A percentile compares a stretch with the other conserved stretches of the same genome.
Evolutionary conservation across 2,113 vertebrate species (phyloP).

Genomic region (Cyprinodon variegatus): DNA sequence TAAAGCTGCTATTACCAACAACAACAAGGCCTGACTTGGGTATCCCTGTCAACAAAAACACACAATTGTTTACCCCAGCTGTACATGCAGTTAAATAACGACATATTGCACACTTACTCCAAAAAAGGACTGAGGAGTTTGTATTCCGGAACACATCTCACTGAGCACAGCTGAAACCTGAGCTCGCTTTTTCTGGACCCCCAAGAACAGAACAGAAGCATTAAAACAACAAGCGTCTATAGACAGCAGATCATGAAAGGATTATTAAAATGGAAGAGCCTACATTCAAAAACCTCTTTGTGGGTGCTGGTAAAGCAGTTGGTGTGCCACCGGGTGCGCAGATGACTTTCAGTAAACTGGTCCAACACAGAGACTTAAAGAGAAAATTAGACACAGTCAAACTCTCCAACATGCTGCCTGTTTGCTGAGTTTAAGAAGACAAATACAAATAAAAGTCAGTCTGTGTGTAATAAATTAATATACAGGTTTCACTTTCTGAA

Average conservation of each 20-base stretch:
- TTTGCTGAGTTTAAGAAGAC: not conserved
- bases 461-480: too few relatives aligned
- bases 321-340: constrained; percentile 14
- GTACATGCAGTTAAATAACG: not conserved
- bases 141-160: constrained; percentile 2
- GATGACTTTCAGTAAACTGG: constrained; percentile 44
- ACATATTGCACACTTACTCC: constrained; percentile 19
- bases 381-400: constrained; percentile 7
- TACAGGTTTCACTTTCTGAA: too few relatives aligned
- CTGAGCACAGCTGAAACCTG: constrained; percentile 21
- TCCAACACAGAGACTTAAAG: constrained; percentile 65
- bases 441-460: not conserved
- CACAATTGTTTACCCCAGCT: not conserved
- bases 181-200: constrained; percentile 44
- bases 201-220: not conserved
- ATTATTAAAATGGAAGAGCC: not conserved
- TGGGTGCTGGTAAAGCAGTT: constrained; percentile 34
- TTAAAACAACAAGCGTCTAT: not conserved
- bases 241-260: not conserved
- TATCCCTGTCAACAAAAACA: constrained; percentile 58
- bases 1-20: constrained; percentile 72
- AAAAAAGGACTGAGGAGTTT: constrained; percentile 52
- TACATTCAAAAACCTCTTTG: constrained; percentile 49
- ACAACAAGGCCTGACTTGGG: constrained; percentile 75
- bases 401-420: not conserved